Base-by-base conservation (phyloP, 2,888 invertebrate genomes). In the Prosopocoilus inquinatus region DNA sequence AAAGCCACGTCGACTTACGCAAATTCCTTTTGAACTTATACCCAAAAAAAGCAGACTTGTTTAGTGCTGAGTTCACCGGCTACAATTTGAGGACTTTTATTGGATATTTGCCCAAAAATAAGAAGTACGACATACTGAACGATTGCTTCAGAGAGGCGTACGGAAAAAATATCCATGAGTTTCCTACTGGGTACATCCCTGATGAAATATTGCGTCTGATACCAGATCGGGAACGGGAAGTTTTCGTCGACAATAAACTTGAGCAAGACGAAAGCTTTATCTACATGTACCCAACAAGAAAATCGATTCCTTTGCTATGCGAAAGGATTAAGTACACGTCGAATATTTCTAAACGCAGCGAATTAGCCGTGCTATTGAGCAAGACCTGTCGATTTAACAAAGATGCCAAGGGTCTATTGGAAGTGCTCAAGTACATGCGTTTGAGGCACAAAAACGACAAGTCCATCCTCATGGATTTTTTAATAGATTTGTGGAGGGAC, bases 11-110 rank as follows among this genome's bases (percentile, higher is more conserved):
- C 2, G 50, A 46, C 12, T 58, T 57, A 38, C 12, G 47, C 4
- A n/a, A 39, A 33, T 52, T 54, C 28, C 44, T 54, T 39, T n/a
- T 50, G 15, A 54, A 52, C 20, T 47, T 50, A 3, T 57, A 53
- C 34, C 52, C 58, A 3, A 12, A 39, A 2, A 28, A 39, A 9
- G n/a, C 50, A 8, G 20, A 57, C 3, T 9, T 47, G 2, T 55
- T 55, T 34, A 8, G 9, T 8, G 2, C 15, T 36, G 9, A 38
- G 16, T 47, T 9, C 3, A 8, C 13, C 15, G 9, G 9, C 2
- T 9, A 9, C 48, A 7, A 9, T 41, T 34, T 43, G 43, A 12
- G 43, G 34, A 43, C 34, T 41, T 32, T 41, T 7, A 28, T 32
- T 9, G 33, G 9, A 35, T 44, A 15, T 15, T 11, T 47, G 35